Percentiles rank a stretch among this genome's conserved stretches.
These are phyloP conservation scores for Hipparchia sbordonii DNA, from an alignment of 2,888 invertebrate species.

Conservation along the genomic window DNA sequence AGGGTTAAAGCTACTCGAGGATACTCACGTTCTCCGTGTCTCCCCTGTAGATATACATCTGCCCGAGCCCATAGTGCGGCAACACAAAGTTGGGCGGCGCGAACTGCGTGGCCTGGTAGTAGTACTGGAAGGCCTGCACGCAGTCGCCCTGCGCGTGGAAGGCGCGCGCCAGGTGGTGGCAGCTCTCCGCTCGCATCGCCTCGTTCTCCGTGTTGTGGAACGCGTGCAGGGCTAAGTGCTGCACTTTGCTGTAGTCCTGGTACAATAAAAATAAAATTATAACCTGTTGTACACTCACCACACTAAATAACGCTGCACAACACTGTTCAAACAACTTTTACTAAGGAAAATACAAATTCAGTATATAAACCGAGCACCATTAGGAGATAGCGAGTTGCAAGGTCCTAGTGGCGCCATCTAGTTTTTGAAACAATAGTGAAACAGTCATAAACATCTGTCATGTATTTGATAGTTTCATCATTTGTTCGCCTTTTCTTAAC, in stretches of 20 bases:
- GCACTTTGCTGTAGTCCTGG: conserved; percentile 96
- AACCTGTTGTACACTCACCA: too few relatives aligned
- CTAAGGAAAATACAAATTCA: too few relatives aligned
- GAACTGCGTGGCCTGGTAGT: conserved; percentile 99
- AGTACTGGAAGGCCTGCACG: conserved; percentile 99
- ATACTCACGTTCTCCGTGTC: conserved; percentile 94
- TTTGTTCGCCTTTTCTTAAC: too few relatives aligned
- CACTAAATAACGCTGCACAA: too few relatives aligned
- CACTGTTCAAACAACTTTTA: too few relatives aligned
- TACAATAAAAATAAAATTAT: neutral
- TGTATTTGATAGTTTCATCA: too few relatives aligned
- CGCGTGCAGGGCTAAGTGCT: conserved; percentile 97
- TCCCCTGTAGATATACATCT: conserved; percentile 99
- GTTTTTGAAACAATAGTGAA: too few relatives aligned
- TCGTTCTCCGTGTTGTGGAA: conserved; percentile 99
- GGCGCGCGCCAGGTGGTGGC: conserved; percentile 97
- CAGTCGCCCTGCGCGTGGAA: conserved; percentile 98
- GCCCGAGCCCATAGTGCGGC: conserved; percentile 98
- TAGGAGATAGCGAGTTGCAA: too few relatives aligned
- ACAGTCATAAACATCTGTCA: too few relatives aligned
- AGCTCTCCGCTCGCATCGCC: conserved; percentile 99
- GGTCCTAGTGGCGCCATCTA: too few relatives aligned
- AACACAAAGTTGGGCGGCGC: conserved; percentile 97
- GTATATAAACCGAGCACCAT: too few relatives aligned
- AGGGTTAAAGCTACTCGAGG: too few relatives aligned